Percentiles rank a stretch among this genome's conserved stretches.
phyloP scores from a whole-genome alignment of 2,888 invertebrate genomes.

The Cataglyphis livida region DNA sequence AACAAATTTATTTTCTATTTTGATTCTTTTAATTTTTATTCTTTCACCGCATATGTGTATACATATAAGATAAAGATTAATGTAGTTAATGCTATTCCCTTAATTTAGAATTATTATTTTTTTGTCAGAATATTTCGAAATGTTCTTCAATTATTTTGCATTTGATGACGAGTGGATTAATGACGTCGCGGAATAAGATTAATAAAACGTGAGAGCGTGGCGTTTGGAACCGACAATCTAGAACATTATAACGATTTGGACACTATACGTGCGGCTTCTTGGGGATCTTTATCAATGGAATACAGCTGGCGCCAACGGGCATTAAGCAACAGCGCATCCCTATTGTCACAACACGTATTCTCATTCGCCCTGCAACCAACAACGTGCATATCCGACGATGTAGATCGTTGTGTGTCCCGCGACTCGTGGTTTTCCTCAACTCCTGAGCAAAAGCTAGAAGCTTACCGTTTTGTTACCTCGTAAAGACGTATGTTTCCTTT shows the following conservation, averaged over 20 bases:
- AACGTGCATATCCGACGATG: neutral
- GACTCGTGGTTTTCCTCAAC: neutral
- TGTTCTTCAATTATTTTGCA: neutral
- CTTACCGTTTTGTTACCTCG: constrained; percentile 21
- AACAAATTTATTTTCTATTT: too few species aligned
- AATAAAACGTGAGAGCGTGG: neutral
- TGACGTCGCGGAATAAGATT: neutral
- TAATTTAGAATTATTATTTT: neutral
- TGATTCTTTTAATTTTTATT: too few species aligned
- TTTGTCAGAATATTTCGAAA: neutral
- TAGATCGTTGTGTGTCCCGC: neutral
- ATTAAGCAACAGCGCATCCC: constrained; percentile 10
- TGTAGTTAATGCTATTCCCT: neutral
- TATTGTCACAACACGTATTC: constrained; percentile 9
- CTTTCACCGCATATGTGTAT: too few species aligned
- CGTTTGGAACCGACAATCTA: constrained; percentile 24
- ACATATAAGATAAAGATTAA: too few species aligned
- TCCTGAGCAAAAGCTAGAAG: constrained; percentile 1
- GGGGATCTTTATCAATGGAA: constrained; percentile 45
- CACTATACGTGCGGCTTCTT: neutral
- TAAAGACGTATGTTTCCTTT: constrained; percentile 22
- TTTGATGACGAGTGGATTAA: neutral
- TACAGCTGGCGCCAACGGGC: constrained; percentile 24
- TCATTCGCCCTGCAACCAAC: neutral
- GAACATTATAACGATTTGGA: constrained; percentile 56